Base-by-base conservation (phyloP, 2,113 vertebrate genomes). In the Nesospiza acunhae region DNA sequence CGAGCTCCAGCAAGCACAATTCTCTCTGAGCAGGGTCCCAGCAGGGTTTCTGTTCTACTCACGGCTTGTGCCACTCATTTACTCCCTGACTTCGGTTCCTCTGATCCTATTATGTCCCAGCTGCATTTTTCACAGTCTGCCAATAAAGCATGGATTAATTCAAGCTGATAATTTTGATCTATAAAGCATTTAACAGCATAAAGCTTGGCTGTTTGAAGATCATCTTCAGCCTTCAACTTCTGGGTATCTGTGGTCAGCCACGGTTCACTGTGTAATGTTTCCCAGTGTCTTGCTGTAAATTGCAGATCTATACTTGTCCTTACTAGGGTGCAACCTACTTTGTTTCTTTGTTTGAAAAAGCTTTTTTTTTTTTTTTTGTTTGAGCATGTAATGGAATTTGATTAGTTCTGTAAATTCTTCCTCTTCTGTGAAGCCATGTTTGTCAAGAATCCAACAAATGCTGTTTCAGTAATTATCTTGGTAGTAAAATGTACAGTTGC, bases 181-280 rank as follows among this genome's bases (percentile, higher is more conserved):
- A 82, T 58, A 77, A 85, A 93, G 59, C 10, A 16, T 68, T 89
- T 74, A 78, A 50, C 18, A 86, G 69, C 35, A 58, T 35, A 62
- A 80, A 55, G 42, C 63, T 87, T 56, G 27, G 33, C 47, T 84
- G 10, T 67, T 87, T 89, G 74, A 86, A 87, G 89, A 81, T 62
- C 68, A 50, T 67, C 86, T 83, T 92, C 52, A 91, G 42, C 73
- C 30, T 59, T 75, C 68, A 21, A 23, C 27, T 82, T 87, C 49
- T 68, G 60, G 77, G 52, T 33, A 59, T 59, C 56, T 82, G 42
- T 35, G 56, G 42, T 47, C 7, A 9, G 39, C 31, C 33, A 27
- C 0, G 0, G 31, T 53, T 90, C 72, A 66, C 35, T 66, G 35
- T 0, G 2, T 30, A 66, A 58, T 28, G 15, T 22, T 82, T 79